Base-by-base conservation (phyloP, 2,113 vertebrate genomes). In the Rhinolophus ferrumequinum region DNA sequence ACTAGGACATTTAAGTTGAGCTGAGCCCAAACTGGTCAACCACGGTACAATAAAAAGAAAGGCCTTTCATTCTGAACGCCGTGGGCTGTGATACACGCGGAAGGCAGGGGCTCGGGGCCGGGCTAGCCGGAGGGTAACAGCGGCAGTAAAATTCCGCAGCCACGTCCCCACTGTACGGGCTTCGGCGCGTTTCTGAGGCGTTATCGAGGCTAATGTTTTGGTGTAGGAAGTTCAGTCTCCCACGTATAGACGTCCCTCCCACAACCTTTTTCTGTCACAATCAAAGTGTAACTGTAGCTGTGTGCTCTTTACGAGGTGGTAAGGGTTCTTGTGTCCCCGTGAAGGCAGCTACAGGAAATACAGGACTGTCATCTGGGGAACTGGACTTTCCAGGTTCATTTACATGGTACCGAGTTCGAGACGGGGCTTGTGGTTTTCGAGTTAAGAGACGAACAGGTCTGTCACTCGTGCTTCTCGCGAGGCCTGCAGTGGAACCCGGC, bases 81-180 rank as follows among this genome's bases (percentile, higher is more conserved):
- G 2, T 2, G 38, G 19, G 4, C n/a, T 24, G 44, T 60, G 33
- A 21, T 58, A 0, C 7, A 13, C 0, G 0, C 10, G 38, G 38
- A 16, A 22, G 33, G 11, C 26, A 26, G 22, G 50, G 38, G 47
- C 33, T 16, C 16, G 3, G 54, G 18, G 3, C 16, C 54, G 4
- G 54, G 15, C 15, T 19, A 15, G 54, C 15, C 16, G 54, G 47
- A 50, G 11, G 47, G 47, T 2, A 50, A 50, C 47, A 50, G 47
- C 10, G 47, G 47, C 47, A 50, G 12, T 50, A 50, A 50, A 50
- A 50, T 10, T 50, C 47, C 47, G 18, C 0, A 0, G 76, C 4
- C 33, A 8, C 1, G 15, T 54, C 35, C 66, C 6, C 22, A 4
- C 3, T 5, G 4, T 72, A 2, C 38, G 12, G 16, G 60, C 52